A percentile compares a stretch with the other conserved stretches of the same genome.
Evolutionary conservation across 2,888 invertebrate genomes (phyloP).

Genomic region (Zonitis immaculata): DNA sequence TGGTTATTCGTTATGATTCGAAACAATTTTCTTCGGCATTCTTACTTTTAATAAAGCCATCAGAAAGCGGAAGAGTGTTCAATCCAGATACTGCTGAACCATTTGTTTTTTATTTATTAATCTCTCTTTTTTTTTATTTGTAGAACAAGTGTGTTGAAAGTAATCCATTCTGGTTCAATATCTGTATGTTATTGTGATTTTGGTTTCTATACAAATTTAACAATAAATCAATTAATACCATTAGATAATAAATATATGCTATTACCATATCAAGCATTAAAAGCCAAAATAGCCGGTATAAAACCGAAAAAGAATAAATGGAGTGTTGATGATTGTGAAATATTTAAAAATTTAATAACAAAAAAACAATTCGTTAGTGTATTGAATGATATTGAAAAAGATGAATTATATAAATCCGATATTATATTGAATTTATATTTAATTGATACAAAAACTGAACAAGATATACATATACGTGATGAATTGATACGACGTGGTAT

Average conservation of each 20-base stretch:
- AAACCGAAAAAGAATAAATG: conserved; percentile 56
- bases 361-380: conserved; percentile 66
- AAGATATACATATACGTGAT: conserved; percentile 64
- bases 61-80: too few species aligned
- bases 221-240: conserved; percentile 54
- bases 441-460: conserved; percentile 64
- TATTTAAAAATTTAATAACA: conserved; percentile 67
- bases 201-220: conserved; percentile 57
- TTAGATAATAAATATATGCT: conserved; percentile 54
- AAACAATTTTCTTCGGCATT: too few species aligned
- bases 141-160: conserved; percentile 55
- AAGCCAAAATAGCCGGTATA: conserved; percentile 61
- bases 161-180: conserved; percentile 53
- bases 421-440: conserved; percentile 62
- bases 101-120: too few species aligned
- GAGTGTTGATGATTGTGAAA: conserved; percentile 67
- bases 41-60: too few species aligned
- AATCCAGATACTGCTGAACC: too few species aligned
- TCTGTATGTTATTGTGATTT: conserved; percentile 62
- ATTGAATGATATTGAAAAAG: conserved; percentile 59
- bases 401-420: conserved; percentile 58
- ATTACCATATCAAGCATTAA: conserved; percentile 63
- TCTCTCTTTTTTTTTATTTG: conserved; percentile 22
- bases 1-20: too few species aligned
- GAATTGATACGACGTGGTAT: conserved; percentile 59